Evolutionary conservation across 2,113 vertebrate species (phyloP).

Genomic region (Piprites chloris): DNA sequence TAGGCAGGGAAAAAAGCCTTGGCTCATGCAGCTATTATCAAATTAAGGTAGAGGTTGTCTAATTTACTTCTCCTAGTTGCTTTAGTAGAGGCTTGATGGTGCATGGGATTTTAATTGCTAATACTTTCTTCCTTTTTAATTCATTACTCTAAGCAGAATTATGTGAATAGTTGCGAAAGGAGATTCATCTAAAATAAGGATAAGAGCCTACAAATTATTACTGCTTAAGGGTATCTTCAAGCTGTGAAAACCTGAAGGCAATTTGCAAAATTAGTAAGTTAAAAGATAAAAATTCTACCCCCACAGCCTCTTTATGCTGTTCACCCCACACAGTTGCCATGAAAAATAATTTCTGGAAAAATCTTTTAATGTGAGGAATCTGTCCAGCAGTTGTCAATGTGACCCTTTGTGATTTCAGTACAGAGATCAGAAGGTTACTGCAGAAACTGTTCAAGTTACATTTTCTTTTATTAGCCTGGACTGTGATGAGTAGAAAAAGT

Average conservation of each 20-base stretch:
- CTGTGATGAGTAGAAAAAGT: not conserved
- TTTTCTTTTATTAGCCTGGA: not conserved
- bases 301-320: not conserved
- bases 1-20: not conserved
- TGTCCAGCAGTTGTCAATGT: not conserved
- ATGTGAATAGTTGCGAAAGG: slow-evolving; percentile 2
- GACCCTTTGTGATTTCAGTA: not conserved
- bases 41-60: not conserved
- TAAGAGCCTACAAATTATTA: slow-evolving; percentile 5
- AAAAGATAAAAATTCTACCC: slow-evolving; percentile 2
- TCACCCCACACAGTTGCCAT: not conserved
- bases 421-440: not conserved
- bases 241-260: not conserved
- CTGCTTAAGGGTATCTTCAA: slow-evolving; percentile 11
- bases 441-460: not conserved
- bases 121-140: slow-evolving; percentile 20
- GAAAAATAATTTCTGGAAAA: not conserved
- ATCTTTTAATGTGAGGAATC: not conserved
- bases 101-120: not conserved
- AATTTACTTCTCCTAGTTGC: not conserved
- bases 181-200: slow-evolving; percentile 7
- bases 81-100: not conserved
- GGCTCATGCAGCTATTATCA: not conserved
- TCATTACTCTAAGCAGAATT: slow-evolving; percentile 18
- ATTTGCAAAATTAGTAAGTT: not conserved